Evolutionary conservation across 2,888 invertebrate species (phyloP), one percentile per base, ranked within the genome.

Genomic region (Arenicola marina): DNA sequence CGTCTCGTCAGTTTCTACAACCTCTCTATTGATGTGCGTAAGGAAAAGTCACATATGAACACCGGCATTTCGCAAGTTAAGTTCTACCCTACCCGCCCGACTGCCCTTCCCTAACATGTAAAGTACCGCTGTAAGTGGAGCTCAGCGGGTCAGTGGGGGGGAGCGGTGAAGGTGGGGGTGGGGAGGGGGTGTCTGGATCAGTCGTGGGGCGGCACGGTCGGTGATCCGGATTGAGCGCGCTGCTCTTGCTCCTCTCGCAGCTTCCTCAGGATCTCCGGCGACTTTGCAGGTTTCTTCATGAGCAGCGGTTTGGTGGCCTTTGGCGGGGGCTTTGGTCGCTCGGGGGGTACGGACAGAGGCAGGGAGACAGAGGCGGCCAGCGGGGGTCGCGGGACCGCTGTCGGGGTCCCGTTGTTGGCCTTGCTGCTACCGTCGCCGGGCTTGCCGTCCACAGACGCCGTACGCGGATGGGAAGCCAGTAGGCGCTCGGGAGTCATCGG

Each of bases 271-370:
- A 63, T 28, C 31, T 70, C 71, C 15, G 60, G 62, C 18, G 63
- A 61, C 33, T 54, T 44, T 1, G 55, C 54, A 15, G 71, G 71
- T 38, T 71, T 91, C 73, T 89, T 88, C 84, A 92, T 87, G 73
- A 93, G 89, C 73, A 90, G 89, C 21, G 93, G 93, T 85, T 92
- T 93, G 57, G 89, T 89, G 80, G 92, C 83, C 33, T 79, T 70
- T 1, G 78, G 77, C n/a, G n/a, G n/a, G 24, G 79, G 78, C 67
- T 81, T 83, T 18, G 82, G 76, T 65, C 78, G 78, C 62, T 77
- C 78, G 32, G 76, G 78, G 18, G 61, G 59, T 21, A 51, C 29
- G 29, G 48, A n/a, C 28, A 48, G 1, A 28, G 26, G 4, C 32
- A 31, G 26, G 43, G 7, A 2, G 26, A 24, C 11, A 11, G 48